phyloP scores from a whole-genome alignment of 2,888 invertebrate species.

The Acrobasis consociella region DNA sequence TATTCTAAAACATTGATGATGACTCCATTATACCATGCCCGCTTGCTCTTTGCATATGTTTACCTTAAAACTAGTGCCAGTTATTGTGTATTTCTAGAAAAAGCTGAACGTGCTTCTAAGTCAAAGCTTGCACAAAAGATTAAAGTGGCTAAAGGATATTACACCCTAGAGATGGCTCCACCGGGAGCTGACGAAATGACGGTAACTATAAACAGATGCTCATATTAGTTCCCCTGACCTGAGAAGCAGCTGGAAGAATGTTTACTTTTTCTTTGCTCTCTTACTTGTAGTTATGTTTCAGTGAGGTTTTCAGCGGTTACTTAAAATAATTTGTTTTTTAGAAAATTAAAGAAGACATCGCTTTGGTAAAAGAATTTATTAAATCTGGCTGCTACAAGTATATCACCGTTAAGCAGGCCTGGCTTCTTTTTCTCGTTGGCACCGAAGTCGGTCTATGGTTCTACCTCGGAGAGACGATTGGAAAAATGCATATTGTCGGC shows the following conservation, averaged over 20 bases:
- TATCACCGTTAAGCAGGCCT: slow-evolving; percentile 64
- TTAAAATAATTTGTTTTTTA: slow-evolving; percentile 44
- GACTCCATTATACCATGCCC: no score
- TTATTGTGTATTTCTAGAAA: slow-evolving; percentile 46
- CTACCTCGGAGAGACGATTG: slow-evolving; percentile 68
- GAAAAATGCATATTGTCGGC: slow-evolving; percentile 66
- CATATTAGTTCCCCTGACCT: no score
- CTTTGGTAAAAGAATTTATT: slow-evolving; percentile 50
- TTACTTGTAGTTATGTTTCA: no score
- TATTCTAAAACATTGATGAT: no score
- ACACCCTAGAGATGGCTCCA: slow-evolving; percentile 65
- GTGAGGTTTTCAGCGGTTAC: no score
- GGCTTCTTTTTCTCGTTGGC: slow-evolving; percentile 59
- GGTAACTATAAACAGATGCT: slow-evolving; percentile 37
- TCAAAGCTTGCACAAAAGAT: slow-evolving; percentile 58
- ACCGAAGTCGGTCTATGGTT: slow-evolving; percentile 66
- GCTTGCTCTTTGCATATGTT: no score
- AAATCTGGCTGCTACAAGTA: slow-evolving; percentile 48
- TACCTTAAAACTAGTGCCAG: not conserved
- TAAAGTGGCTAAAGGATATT: slow-evolving; percentile 59
- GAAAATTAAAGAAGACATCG: slow-evolving; percentile 53
- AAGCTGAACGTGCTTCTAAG: slow-evolving; percentile 50
- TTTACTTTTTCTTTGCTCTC: no score
- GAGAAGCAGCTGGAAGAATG: no score
- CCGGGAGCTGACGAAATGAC: slow-evolving; percentile 49